Evolutionary conservation across 2,888 invertebrate genomes (phyloP), one percentile per base, ranked within the genome.

Genomic region (Tethea ocularis): DNA sequence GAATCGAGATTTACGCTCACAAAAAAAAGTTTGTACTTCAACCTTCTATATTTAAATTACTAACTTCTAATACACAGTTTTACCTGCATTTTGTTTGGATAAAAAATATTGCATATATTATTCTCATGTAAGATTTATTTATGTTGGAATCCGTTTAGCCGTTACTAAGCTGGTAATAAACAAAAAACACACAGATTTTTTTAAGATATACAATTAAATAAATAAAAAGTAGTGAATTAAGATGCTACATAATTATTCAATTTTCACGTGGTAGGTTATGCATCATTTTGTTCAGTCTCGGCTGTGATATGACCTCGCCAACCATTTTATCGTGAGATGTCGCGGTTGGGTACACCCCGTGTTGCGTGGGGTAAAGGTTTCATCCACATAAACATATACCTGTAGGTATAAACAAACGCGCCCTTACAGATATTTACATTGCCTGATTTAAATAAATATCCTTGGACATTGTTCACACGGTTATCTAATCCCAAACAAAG

Each of bases 331-430:
- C 15, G 17, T 41, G 41, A 41, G 41, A 41, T 41, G 41, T 41
- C 41, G 41, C 41, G 41, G 41, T 17, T 54, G 51, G 36, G 46
- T 23, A 58, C 54, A 58, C 29, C 41, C 54, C 29, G 24, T 38
- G 15, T 51, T 54, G 55, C 52, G 55, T 46, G 26, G 29, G 17
- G 24, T 41, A 41, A 17, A 10, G 6, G 41, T 17, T 10, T 1
- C n/a, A 41, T 41, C 38, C 17, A 41, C 38, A 41, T 41, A 41
- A 41, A 41, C 17, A 41, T 36, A 36, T 4, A 7, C 36, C 36
- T 38, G 5, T 41, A n/a, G n/a, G 17, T 41, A 41, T 17, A 41
- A 41, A 41, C 41, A 17, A 17, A 17, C 41, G 0, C 17, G 17
- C 36, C 36, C 15, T 38, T 6, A 41, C 11, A 17, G n/a, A 41